Percentiles rank a stretch among this genome's conserved stretches.
Conservation (phyloP, 1,140 invertebrate species). For the Drosophila paulistorum region DNA sequence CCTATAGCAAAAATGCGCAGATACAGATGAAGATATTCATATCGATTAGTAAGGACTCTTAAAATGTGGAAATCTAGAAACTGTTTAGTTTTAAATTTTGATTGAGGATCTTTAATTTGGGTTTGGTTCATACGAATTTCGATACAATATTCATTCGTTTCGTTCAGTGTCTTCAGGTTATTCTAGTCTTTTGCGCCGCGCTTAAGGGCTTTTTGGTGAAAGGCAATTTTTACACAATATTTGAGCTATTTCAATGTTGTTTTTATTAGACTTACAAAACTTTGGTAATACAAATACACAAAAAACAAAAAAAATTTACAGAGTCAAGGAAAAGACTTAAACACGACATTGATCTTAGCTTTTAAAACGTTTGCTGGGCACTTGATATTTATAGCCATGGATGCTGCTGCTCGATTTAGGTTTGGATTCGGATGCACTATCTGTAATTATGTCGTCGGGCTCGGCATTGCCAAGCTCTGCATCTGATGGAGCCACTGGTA, state of each 20-base stretch:
- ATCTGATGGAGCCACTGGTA: conserved; percentile 66
- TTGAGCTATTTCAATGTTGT: conserved; percentile 25
- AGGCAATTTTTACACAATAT: conserved; percentile 41
- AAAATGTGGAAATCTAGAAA: too few relatives aligned
- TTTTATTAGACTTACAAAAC: conserved; percentile 57
- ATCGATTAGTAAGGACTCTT: too few relatives aligned
- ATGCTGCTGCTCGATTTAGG: conserved; percentile 28
- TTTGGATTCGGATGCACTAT: conserved; percentile 39
- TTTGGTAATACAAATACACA: conserved; percentile 56
- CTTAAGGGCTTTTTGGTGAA: conserved; percentile 55
- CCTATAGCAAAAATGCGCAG: too few relatives aligned
- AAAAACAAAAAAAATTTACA: not conserved
- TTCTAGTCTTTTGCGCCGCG: conserved; percentile 42
- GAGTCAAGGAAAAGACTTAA: not conserved
- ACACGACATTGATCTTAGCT: conserved; percentile 40
- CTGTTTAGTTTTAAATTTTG: too few relatives aligned
- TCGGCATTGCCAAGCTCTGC: conserved; percentile 58
- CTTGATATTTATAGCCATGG: conserved; percentile 63
- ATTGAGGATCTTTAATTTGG: too few relatives aligned
- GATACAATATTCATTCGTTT: too few relatives aligned
- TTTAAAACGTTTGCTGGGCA: conserved; percentile 66
- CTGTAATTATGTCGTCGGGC: conserved; percentile 17
- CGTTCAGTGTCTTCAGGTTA: conserved; percentile 11
- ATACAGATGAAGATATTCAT: too few relatives aligned
- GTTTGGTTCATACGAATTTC: too few relatives aligned